These are phyloP conservation scores for Dendrolimus kikuchii DNA, from an alignment of 1,140 invertebrate genomes.

Conservation along the genomic window DNA sequence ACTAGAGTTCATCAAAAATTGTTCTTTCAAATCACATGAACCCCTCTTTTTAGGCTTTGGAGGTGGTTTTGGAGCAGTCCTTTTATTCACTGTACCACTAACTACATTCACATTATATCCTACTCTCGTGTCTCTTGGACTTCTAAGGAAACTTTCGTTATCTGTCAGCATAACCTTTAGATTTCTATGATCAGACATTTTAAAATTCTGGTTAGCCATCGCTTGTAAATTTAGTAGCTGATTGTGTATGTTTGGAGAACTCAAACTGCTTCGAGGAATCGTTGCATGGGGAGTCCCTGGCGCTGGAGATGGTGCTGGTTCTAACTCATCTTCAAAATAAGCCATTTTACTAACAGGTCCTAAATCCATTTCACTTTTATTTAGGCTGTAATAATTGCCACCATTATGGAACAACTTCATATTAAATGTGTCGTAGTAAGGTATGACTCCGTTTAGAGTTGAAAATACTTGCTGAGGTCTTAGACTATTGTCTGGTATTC, in stretches of 20 bases:
- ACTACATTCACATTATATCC: conserved; percentile 44
- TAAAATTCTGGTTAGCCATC: conserved; percentile 27
- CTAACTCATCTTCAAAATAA: conserved; percentile 75
- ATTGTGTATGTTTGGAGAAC: conserved; percentile 63
- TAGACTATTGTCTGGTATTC: conserved; percentile 73
- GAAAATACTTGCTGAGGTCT: conserved; percentile 66
- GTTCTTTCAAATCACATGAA: conserved; percentile 53
- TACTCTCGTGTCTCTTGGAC: conserved; percentile 32
- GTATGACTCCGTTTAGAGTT: conserved; percentile 75
- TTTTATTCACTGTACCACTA: conserved; percentile 36
- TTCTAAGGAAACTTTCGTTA: conserved; percentile 42
- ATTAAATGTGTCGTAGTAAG: conserved; percentile 88
- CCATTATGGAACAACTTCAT: conserved; percentile 84
- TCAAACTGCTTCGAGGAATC: conserved; percentile 56
- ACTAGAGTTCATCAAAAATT: conserved; percentile 40
- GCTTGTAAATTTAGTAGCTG: conserved; percentile 50
- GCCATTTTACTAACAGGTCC: conserved; percentile 65
- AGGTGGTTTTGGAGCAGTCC: conserved; percentile 35
- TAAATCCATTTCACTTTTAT: conserved; percentile 73
- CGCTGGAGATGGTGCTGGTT: conserved; percentile 65
- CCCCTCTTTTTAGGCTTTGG: conserved; percentile 43
- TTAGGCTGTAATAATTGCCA: conserved; percentile 82
- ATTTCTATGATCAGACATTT: conserved; percentile 38
- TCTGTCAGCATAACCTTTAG: conserved; percentile 47
- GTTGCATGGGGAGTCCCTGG: conserved; percentile 60